phyloP scores from a whole-genome alignment of 2,888 invertebrate species.

The Cetonia aurata region DNA sequence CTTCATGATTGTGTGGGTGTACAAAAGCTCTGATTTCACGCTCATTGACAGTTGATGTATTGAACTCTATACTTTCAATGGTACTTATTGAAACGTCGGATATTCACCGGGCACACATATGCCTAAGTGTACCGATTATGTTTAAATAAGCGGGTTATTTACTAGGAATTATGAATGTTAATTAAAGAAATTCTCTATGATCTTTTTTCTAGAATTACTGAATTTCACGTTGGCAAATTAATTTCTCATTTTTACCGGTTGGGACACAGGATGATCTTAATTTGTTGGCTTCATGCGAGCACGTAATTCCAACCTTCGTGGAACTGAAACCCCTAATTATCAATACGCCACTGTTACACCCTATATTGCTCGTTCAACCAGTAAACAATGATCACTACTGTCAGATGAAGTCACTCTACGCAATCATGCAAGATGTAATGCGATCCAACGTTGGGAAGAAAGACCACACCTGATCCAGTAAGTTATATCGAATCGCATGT shows the following conservation, averaged over 20 bases:
- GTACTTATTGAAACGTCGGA: constrained; percentile 39
- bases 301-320: constrained; percentile 27
- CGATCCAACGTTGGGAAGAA: constrained; percentile 54
- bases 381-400: constrained; percentile 61
- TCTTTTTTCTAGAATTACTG: no score
- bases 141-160: no score
- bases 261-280: background rate
- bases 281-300: constrained; percentile 25
- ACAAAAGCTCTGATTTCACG: constrained; percentile 42
- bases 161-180: no score
- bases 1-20: constrained; percentile 45
- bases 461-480: constrained; percentile 62
- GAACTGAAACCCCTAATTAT: constrained; percentile 40
- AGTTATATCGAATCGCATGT: constrained; percentile 33
- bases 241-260: no score
- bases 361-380: constrained; percentile 51
- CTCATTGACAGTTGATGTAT: constrained; percentile 42
- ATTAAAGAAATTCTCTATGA: no score
- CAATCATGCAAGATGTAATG: constrained; percentile 58
- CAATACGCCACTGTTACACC: constrained; percentile 31
- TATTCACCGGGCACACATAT: background rate
- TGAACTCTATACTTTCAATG: constrained; percentile 24
- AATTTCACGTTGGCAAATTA: no score
- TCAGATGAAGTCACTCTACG: constrained; percentile 60
- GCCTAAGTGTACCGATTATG: no score